phyloP scores from a whole-genome alignment of 2,113 vertebrate species.

The Eupsittula cactorum region DNA sequence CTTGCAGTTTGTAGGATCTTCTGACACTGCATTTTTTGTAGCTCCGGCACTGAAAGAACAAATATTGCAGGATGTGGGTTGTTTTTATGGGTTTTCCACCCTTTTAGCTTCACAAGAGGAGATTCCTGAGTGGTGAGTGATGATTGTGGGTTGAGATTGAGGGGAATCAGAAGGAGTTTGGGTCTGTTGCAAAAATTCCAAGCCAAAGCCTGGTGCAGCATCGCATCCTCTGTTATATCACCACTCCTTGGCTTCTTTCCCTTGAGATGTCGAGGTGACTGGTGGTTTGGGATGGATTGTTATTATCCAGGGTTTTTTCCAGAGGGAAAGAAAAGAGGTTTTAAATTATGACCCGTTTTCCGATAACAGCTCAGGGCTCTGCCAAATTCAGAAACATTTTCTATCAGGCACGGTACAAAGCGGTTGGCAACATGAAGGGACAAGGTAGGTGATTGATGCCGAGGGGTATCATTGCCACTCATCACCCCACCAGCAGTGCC shows the following conservation, averaged over 20 bases:
- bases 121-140: not conserved
- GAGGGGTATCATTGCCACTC: not conserved
- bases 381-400: not conserved
- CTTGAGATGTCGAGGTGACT: fast-evolving
- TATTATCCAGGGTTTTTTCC: not conserved
- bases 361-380: not conserved
- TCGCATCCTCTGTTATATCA: fast-evolving
- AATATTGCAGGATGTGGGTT: not conserved
- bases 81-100: not conserved
- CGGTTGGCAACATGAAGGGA: not conserved
- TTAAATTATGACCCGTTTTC: slow-evolving; percentile 21
- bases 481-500: not conserved
- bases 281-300: not conserved
- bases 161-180: not conserved
- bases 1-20: slow-evolving; percentile 53
- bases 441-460: not conserved
- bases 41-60: not conserved
- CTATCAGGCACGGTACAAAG: not conserved
- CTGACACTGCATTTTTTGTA: not conserved
- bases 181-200: not conserved
- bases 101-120: not conserved
- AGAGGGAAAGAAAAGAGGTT: not conserved
- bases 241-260: not conserved
- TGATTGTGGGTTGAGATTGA: not conserved
- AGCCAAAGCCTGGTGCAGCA: not conserved